phyloP scores from a whole-genome alignment of 2,888 invertebrate species.

The Serripes groenlandicus region DNA sequence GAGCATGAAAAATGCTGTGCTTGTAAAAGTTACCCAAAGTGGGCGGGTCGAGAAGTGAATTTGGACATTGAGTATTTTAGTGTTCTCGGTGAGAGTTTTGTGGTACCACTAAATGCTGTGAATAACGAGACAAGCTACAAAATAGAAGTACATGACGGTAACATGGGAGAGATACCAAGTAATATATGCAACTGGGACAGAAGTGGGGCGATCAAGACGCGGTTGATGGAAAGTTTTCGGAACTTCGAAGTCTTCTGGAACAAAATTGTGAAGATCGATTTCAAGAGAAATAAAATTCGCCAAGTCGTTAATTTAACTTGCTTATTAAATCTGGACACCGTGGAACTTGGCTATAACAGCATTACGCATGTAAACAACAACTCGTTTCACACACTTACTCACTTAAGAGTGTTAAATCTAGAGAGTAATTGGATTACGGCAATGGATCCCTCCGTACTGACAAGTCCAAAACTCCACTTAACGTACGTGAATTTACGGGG shows the following conservation, averaged over 20 bases:
- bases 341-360: slow-evolving; percentile 17
- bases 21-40: slow-evolving; percentile 8
- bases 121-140: slow-evolving; percentile 13
- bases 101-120: not conserved
- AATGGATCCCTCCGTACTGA: slow-evolving; percentile 5
- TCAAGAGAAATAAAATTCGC: slow-evolving; percentile 21
- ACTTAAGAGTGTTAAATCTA: slow-evolving; percentile 14
- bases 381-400: slow-evolving; percentile 23
- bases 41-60: slow-evolving; percentile 21
- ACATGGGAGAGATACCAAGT: slow-evolving; percentile 45
- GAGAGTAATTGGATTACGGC: slow-evolving; percentile 3
- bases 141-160: not conserved
- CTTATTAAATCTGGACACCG: slow-evolving; percentile 18
- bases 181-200: slow-evolving; percentile 48
- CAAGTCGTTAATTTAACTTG: slow-evolving; percentile 28
- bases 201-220: not conserved
- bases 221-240: not conserved
- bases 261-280: slow-evolving; percentile 24
- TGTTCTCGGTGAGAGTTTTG: slow-evolving; percentile 26
- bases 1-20: slow-evolving; percentile 26
- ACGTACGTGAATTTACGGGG: not conserved
- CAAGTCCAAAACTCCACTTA: not conserved
- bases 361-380: slow-evolving; percentile 25
- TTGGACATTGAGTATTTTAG: slow-evolving; percentile 36
- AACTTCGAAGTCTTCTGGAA: slow-evolving; percentile 16